These are phyloP conservation scores for Cebidichthys violaceus DNA, from an alignment of 2,113 vertebrate species.

Conservation along the genomic window DNA sequence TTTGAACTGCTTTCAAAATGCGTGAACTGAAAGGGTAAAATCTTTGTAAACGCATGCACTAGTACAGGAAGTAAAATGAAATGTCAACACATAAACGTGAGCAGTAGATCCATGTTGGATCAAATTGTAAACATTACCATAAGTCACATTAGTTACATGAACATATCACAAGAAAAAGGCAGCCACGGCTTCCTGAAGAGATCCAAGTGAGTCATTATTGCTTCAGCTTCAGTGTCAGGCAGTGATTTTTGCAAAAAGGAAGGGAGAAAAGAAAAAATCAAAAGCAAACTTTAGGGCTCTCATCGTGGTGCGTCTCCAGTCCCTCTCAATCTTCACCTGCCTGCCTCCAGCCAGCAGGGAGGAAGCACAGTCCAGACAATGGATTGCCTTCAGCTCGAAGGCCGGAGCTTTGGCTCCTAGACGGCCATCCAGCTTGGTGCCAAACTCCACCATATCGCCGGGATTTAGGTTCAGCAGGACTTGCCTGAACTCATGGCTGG, in stretches of 20 bases:
- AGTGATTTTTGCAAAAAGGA: constrained; percentile 87
- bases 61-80: constrained; percentile 3
- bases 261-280: constrained; percentile 97
- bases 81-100: neutral
- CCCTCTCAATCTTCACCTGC: constrained; percentile 93
- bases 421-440: constrained; percentile 93
- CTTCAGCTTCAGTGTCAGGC: constrained; percentile 43
- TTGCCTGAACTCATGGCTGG: constrained; percentile 93
- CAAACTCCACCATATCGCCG: constrained; percentile 93
- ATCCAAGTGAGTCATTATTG: neutral
- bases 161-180: constrained; percentile 1
- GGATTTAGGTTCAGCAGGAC: constrained; percentile 90
- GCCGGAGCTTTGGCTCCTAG: constrained; percentile 91
- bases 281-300: constrained; percentile 93
- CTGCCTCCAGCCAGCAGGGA: constrained; percentile 83
- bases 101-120: constrained; percentile 3
- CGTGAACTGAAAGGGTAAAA: neutral
- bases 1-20: constrained; percentile 3
- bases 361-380: constrained; percentile 92
- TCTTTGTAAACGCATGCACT: constrained; percentile 27
- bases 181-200: neutral
- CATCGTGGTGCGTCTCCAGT: constrained; percentile 92
- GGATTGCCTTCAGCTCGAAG: constrained; percentile 95
- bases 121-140: constrained; percentile 45
- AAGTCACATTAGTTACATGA: neutral